Conservation (phyloP, 2,888 invertebrate species). For the Gymnosoma rotundatum region DNA sequence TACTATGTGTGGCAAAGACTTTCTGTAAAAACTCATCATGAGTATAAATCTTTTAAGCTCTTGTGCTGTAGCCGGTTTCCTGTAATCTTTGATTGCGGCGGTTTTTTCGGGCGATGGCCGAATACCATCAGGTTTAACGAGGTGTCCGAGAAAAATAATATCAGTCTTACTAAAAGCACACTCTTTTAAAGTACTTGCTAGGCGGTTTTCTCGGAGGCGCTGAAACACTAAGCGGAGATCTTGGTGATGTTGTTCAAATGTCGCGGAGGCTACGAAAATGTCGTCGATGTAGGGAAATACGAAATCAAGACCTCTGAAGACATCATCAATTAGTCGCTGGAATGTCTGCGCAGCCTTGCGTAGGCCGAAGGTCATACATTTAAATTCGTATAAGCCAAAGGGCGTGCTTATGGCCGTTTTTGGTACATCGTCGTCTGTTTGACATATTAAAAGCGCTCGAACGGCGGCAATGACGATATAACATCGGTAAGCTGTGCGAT, state of each 20-base stretch:
- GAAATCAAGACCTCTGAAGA: conserved; percentile 32
- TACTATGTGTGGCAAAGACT: conserved; percentile 48
- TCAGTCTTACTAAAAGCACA: conserved; percentile 40
- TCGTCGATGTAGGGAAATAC: conserved; percentile 66
- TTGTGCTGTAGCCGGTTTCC: background rate
- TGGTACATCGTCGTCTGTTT: too few relatives aligned
- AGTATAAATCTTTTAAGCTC: conserved; percentile 65
- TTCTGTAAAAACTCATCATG: too few relatives aligned
- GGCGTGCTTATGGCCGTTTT: too few relatives aligned
- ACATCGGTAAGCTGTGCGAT: too few relatives aligned
- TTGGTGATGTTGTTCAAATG: conserved; percentile 51
- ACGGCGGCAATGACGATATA: too few relatives aligned
- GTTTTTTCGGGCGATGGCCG: conserved; percentile 59
- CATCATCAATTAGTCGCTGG: conserved; percentile 59
- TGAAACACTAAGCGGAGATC: conserved; percentile 63
- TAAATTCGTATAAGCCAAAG: too few relatives aligned
- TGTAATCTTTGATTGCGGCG: conserved; percentile 21
- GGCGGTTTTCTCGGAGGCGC: background rate
- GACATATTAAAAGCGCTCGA: too few relatives aligned
- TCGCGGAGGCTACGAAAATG: conserved; percentile 55
- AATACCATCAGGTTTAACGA: conserved; percentile 61
- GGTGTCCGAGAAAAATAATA: conserved; percentile 58
- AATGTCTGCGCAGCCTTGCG: conserved; percentile 63
- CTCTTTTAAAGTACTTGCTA: conserved; percentile 39
- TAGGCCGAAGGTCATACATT: too few relatives aligned